phyloP scores from a whole-genome alignment of 2,113 vertebrate genomes.

The Syngnathoides biaculeatus region DNA sequence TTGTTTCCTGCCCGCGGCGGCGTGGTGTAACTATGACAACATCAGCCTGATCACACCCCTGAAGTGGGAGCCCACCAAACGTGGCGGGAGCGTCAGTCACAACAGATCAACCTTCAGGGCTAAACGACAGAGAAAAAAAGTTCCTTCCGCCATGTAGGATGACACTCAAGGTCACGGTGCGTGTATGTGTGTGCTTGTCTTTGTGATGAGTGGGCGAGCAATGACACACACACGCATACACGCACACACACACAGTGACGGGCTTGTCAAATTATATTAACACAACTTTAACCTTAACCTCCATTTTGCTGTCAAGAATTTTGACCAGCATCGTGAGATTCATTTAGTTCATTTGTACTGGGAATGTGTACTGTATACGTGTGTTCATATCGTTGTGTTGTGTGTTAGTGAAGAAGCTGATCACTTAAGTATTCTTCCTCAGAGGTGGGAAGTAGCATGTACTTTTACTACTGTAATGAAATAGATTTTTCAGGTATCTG shows the following conservation, averaged over 20 bases:
- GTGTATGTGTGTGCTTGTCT: conserved; percentile 3
- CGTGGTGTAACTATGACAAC: conserved; percentile 1
- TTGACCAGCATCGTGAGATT: neutral
- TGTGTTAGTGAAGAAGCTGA: too few relatives aligned
- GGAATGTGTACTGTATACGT: neutral
- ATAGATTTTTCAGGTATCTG: neutral
- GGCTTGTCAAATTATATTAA: conserved; percentile 26
- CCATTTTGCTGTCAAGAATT: conserved; percentile 14
- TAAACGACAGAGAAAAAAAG: neutral
- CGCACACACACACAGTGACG: neutral
- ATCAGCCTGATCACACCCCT: neutral
- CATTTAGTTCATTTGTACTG: neutral
- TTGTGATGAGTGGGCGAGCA: neutral
- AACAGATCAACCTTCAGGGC: conserved; percentile 9
- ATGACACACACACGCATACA: neutral
- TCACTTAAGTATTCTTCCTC: too few relatives aligned
- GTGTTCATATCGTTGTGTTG: conserved; percentile 13
- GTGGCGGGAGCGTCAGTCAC: conserved; percentile 16
- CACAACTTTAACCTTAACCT: conserved; percentile 5
- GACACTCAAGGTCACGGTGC: conserved; percentile 34
- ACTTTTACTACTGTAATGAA: neutral
- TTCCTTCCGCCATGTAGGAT: conserved; percentile 33
- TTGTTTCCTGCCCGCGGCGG: conserved; percentile 19
- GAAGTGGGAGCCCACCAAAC: conserved; percentile 23
- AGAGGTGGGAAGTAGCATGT: too few relatives aligned